Conservation (phyloP, 2,888 invertebrate genomes). For the Volucella bombylans region DNA sequence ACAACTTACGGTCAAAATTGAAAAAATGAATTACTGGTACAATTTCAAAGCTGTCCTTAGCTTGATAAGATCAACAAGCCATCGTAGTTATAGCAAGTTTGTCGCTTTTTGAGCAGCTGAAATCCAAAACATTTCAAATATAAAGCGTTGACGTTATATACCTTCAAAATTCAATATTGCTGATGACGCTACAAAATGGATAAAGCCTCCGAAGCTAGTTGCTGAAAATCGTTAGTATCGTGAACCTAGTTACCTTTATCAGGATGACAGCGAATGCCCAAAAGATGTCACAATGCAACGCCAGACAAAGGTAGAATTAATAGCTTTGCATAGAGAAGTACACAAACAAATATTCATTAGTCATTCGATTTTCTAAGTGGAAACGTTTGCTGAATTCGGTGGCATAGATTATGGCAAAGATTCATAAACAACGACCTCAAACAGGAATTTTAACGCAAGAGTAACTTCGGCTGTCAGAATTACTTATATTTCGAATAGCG, state of each 20-base stretch:
- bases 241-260: constrained; percentile 5
- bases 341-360: constrained; percentile 4
- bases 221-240: constrained; percentile 3
- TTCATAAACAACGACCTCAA: no score
- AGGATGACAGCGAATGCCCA: neutral
- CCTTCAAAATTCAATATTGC: no score
- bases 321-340: neutral
- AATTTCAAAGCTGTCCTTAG: constrained; percentile 2
- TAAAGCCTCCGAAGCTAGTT: constrained; percentile 1
- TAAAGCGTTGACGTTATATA: no score
- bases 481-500: neutral
- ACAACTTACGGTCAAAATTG: constrained; percentile 46
- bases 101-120: neutral
- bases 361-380: neutral
- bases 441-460: neutral
- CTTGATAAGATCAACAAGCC: neutral
- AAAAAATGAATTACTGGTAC: neutral
- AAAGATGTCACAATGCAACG: neutral
- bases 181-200: constrained; percentile 1
- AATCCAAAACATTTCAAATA: neutral
- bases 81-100: neutral
- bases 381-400: no score
- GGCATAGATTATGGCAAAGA: neutral
- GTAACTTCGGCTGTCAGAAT: neutral
- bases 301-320: neutral